Percentiles rank a stretch among this genome's conserved stretches.
Conservation (phyloP, 2,797 vertebrate genomes). For the Phrynocephalus guinanensis region DNA sequence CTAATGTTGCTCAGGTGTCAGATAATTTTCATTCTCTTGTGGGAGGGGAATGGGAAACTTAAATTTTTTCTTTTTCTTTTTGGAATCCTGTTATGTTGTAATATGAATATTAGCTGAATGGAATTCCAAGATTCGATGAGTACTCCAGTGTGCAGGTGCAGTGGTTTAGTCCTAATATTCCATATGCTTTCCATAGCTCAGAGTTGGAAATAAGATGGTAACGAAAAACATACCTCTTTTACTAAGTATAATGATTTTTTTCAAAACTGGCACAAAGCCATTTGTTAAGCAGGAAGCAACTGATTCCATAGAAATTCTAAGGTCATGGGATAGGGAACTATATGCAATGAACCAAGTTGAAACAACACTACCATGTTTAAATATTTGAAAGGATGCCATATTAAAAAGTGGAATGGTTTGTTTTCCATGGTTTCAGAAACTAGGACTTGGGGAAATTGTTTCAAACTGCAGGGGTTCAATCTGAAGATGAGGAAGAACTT, state of each 20-base stretch:
- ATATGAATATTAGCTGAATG: not conserved
- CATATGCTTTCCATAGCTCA: not conserved
- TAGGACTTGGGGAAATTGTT: too few species aligned
- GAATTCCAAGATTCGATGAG: not conserved
- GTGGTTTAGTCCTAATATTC: too few species aligned
- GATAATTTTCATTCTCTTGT: not conserved
- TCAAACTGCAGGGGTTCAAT: too few species aligned
- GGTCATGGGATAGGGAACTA: not conserved
- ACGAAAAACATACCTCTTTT: not conserved
- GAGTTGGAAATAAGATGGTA: not conserved
- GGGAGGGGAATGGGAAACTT: not conserved
- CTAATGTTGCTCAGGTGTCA: not conserved
- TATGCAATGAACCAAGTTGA: not conserved
- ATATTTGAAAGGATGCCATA: too few species aligned
- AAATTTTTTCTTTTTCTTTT: not conserved
- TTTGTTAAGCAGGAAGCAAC: not conserved
- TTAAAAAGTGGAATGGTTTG: too few species aligned
- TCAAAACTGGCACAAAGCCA: not conserved
- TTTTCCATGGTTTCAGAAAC: too few species aligned
- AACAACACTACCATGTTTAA: not conserved
- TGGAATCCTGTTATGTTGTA: not conserved
- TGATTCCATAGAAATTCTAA: not conserved
- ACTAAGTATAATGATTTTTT: not conserved
- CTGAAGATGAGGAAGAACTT: too few species aligned
- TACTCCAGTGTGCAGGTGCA: not conserved